A percentile compares a stretch with the other conserved stretches of the same genome.
Conservation (phyloP, 2,113 vertebrate species). For the Clinocottus analis region DNA sequence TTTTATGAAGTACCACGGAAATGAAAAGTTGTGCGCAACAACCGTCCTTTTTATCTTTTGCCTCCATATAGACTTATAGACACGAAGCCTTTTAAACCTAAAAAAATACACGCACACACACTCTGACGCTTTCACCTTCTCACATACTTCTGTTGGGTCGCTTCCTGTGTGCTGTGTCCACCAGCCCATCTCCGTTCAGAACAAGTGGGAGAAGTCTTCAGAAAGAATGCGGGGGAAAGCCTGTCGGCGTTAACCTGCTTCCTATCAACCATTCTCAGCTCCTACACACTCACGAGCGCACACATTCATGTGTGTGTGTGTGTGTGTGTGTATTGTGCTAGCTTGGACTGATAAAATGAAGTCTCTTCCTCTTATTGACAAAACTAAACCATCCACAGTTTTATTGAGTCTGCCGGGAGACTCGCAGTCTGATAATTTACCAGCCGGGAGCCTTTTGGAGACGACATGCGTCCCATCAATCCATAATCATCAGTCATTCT, state of each 20-base stretch:
- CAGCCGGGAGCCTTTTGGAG: conserved; percentile 41
- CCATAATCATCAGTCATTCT: conserved; percentile 52
- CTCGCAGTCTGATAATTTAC: conserved; percentile 54
- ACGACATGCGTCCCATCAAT: conserved; percentile 43
- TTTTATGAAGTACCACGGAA: accelerated
- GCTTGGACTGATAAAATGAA: conserved; percentile 69
- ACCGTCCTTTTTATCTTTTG: background rate
- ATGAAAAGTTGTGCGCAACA: background rate
- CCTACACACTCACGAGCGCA: conserved; percentile 46
- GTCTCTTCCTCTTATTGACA: conserved; percentile 66
- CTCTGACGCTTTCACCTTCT: conserved; percentile 24
- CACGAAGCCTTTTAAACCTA: background rate
- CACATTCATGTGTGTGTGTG: conserved; percentile 16
- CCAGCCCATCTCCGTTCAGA: conserved; percentile 38
- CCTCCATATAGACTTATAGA: background rate
- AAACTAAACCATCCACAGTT: conserved; percentile 67
- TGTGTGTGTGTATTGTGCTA: conserved; percentile 32
- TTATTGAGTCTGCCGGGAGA: conserved; percentile 46
- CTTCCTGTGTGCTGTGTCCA: conserved; percentile 13
- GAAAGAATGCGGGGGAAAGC: conserved; percentile 76
- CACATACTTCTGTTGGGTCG: conserved; percentile 5
- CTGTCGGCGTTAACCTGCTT: conserved; percentile 75
- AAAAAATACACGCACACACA: background rate
- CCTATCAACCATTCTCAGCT: conserved; percentile 71
- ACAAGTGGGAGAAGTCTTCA: conserved; percentile 70